These are phyloP conservation scores for Galemys pyrenaicus DNA, from an alignment of 2,113 vertebrate genomes.

Conservation along the genomic window DNA sequence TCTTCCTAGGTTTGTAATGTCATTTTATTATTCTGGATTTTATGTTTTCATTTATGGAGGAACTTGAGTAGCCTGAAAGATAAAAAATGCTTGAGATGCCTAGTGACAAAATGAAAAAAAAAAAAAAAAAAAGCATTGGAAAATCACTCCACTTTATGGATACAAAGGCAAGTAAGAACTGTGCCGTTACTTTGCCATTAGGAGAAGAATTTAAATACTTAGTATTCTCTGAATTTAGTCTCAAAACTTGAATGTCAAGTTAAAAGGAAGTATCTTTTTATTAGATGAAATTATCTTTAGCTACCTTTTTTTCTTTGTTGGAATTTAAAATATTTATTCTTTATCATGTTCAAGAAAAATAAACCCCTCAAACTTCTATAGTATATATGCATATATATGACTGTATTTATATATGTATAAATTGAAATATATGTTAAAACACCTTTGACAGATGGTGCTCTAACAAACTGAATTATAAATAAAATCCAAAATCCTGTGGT, in stretches of 20 bases:
- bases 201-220: not conserved
- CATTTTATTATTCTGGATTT: not conserved
- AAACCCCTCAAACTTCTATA: not conserved
- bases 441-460: not conserved
- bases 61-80: not conserved
- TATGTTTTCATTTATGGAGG: not conserved
- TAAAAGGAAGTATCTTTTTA: not conserved
- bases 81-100: not conserved
- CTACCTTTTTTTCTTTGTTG: not conserved
- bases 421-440: not conserved
- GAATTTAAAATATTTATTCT: slow-evolving; percentile 38
- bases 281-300: not conserved
- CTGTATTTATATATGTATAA: too few relatives aligned
- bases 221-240: not conserved
- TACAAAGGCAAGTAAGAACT: not conserved
- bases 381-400: not conserved
- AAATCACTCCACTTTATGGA: not conserved
- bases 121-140: not conserved
- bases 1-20: slow-evolving; percentile 72
- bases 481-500: not conserved
- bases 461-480: not conserved
- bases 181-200: not conserved
- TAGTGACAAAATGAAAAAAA: not conserved
- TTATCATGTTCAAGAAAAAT: not conserved
- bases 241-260: not conserved